phyloP scores from a whole-genome alignment of 2,113 vertebrate species.

The Saccopteryx leptura region DNA sequence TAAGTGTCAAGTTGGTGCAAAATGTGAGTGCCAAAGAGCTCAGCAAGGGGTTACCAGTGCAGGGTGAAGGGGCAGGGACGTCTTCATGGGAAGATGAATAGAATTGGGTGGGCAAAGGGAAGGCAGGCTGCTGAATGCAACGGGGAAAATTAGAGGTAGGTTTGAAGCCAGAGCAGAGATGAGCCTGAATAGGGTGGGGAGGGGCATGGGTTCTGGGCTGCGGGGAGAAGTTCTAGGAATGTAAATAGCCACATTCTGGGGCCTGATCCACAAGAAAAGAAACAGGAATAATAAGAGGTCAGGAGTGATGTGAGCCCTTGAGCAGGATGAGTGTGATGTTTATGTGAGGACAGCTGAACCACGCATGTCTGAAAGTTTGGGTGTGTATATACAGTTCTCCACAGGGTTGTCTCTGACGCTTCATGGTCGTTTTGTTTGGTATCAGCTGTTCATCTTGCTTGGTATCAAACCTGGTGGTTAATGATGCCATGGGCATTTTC shows the following conservation, averaged over 20 bases:
- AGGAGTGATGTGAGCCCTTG: neutral
- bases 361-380: neutral
- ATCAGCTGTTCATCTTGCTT: neutral
- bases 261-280: neutral
- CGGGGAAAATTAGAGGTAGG: neutral
- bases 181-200: neutral
- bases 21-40: neutral
- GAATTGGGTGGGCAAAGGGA: neutral
- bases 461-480: neutral
- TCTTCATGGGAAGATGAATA: neutral
- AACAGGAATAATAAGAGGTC: neutral
- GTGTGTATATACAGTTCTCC: neutral
- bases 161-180: neutral
- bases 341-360: neutral
- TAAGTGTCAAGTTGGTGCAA: conserved; percentile 20
- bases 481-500: neutral
- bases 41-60: neutral
- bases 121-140: neutral
- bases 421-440: neutral
- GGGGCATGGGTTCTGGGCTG: neutral
- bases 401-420: neutral
- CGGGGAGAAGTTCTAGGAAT: neutral
- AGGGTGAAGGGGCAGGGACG: neutral
- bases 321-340: neutral
- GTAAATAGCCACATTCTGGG: neutral